These are phyloP conservation scores for Mythimna albipuncta DNA, from an alignment of 2,888 invertebrate genomes.

Conservation along the genomic window DNA sequence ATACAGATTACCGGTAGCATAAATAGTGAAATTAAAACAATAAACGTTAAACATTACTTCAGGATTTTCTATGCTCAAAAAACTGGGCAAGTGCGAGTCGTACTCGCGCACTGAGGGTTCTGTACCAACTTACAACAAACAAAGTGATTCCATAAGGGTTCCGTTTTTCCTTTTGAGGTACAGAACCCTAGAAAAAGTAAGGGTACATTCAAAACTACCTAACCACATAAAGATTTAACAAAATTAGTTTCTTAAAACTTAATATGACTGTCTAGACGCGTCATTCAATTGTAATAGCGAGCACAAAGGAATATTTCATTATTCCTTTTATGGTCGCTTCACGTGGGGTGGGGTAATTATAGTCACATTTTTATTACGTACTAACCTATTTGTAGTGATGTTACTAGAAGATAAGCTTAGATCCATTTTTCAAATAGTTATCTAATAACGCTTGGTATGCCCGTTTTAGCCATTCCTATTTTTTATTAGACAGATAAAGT, in stretches of 20 bases:
- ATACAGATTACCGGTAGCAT: too few species aligned
- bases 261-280: conserved; percentile 45
- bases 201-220: neutral
- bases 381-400: conserved; percentile 32
- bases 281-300: conserved; percentile 43
- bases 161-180: too few species aligned
- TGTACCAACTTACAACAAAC: too few species aligned
- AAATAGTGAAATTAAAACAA: too few species aligned
- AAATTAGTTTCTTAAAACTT: conserved; percentile 10
- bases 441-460: neutral
- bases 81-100: too few species aligned
- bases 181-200: too few species aligned
- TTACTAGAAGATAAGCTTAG: conserved; percentile 8
- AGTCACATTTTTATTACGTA: conserved; percentile 34
- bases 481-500: neutral
- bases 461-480: neutral
- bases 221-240: neutral
- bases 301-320: conserved; percentile 27
- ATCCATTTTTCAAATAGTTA: neutral
- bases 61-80: too few species aligned
- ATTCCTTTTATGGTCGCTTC: conserved; percentile 30
- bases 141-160: too few species aligned
- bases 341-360: conserved; percentile 11
- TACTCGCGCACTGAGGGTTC: too few species aligned
- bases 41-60: too few species aligned